Percentiles rank a stretch among this genome's conserved stretches.
Evolutionary conservation across 2,888 invertebrate species (phyloP).

Genomic region (Drosophila vallismaia): DNA sequence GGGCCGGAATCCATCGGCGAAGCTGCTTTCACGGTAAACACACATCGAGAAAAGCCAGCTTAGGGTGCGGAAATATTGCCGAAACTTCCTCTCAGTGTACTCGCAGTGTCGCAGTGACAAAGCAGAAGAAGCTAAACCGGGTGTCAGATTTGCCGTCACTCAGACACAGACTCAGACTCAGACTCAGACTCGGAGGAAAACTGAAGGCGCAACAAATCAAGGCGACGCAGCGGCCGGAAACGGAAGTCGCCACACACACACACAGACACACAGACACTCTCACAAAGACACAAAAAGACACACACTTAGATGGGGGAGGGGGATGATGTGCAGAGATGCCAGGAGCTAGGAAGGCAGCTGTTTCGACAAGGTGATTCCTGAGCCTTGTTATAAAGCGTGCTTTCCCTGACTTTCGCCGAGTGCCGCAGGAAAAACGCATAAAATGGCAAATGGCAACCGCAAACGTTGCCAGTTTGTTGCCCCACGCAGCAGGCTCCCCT

Average conservation of each 20-base stretch:
- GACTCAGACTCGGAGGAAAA: conserved; percentile 12
- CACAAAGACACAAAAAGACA: conserved; percentile 3
- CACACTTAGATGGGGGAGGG: too few relatives aligned
- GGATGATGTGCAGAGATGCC: conserved; percentile 38
- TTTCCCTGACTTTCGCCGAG: conserved; percentile 1
- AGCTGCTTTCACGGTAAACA: conserved; percentile 45
- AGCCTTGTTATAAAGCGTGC: neutral
- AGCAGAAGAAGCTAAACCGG: neutral
- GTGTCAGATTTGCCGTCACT: conserved; percentile 6
- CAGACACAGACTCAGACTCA: too few relatives aligned
- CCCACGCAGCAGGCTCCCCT: conserved; percentile 13
- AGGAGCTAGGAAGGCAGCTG: conserved; percentile 65
- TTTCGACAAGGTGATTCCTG: conserved; percentile 26
- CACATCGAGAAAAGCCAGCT: conserved; percentile 1
- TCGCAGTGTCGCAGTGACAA: neutral
- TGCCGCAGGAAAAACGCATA: conserved; percentile 65
- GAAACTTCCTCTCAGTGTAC: conserved; percentile 20
- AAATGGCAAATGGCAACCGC: conserved; percentile 73
- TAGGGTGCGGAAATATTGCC: conserved; percentile 52
- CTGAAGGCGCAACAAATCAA: conserved; percentile 71
- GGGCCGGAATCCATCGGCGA: conserved; percentile 49
- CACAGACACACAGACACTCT: conserved; percentile 24
- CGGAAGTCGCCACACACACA: conserved; percentile 61
- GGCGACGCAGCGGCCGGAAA: conserved; percentile 61
- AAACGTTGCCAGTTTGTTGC: conserved; percentile 61